Conservation (phyloP, 92 coral and sea anemone species). For the Paramuricea clavata region DNA sequence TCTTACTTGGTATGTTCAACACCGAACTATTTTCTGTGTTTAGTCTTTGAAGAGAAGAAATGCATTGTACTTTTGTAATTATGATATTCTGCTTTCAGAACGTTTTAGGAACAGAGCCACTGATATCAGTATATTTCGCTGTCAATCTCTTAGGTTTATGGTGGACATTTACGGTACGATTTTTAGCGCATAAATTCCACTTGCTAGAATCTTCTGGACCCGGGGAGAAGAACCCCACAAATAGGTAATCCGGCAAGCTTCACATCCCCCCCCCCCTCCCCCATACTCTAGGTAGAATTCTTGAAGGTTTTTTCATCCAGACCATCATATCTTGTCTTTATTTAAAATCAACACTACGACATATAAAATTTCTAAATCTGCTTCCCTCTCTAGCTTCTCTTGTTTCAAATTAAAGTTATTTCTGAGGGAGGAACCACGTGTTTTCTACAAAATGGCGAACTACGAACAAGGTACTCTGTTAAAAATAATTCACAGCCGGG, state of each 20-base stretch:
- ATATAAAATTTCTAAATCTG: not conserved
- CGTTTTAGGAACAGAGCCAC: constrained; percentile 82
- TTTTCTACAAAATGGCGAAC: constrained; percentile 80
- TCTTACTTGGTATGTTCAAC: constrained; percentile 31
- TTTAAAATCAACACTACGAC: no score
- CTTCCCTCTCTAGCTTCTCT: constrained; percentile 63
- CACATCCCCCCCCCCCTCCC: no score
- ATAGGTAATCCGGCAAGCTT: not conserved
- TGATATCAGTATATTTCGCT: constrained; percentile 76
- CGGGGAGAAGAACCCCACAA: no score
- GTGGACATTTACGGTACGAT: constrained; percentile 80
- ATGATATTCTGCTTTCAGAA: constrained; percentile 56
- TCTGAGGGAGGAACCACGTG: constrained; percentile 95
- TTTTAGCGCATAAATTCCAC: not conserved
- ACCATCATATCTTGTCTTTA: no score
- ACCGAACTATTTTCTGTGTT: not conserved
- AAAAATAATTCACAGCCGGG: no score
- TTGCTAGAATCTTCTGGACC: no score
- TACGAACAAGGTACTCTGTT: constrained; percentile 72
- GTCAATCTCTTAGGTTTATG: constrained; percentile 77
- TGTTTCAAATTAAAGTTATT: constrained; percentile 84
- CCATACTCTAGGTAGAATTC: not conserved
- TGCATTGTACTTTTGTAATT: not conserved
- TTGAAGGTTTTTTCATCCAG: no score
- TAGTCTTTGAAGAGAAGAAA: not conserved